Evolutionary conservation across 2,113 vertebrate species (phyloP), one percentile per base, ranked within the genome.

Genomic region (Tamias sibiricus): DNA sequence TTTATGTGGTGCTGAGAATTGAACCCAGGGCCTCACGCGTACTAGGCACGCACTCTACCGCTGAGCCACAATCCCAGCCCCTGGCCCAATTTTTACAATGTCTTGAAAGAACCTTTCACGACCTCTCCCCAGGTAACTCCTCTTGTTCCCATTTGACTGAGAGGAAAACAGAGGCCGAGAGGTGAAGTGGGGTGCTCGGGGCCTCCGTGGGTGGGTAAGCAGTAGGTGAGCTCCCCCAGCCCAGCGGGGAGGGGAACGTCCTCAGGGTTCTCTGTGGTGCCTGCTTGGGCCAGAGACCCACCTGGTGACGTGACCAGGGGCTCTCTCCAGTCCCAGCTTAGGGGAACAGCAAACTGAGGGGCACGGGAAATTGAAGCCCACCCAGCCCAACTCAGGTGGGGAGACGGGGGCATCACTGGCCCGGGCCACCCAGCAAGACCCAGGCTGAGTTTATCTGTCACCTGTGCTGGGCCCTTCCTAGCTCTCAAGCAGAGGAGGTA

Each of bases 241-340:
- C 54, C 2, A 20, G 57, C 30, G 0, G n/a, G 17, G 64, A 6
- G 44, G 82, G 37, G 28, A n/a, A 16, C 0, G 1, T 24, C 71
- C 92, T 16, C 54, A 7, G 42, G 0, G 0, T 6, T 47, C 0
- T 8, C 59, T 37, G 0, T 1, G 4, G 69, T 62, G 10, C 26
- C 74, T 2, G 1, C 47, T 2, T 0, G 35, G 89, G 57, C 37
- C 2, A 26, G 75, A n/a, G 8, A 26, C 40, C 71, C 40, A 0
- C 71, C n/a, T 2, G 6, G 52, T 0, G 32, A 68, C 2, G 0
- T 1, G 64, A 54, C 64, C 14, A 4, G 42, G n/a, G 1, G 4
- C 9, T 59, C 52, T 57, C 37, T 62, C 40, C 40, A 1, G 68
- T 52, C 57, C 54, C 37, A 30, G 75, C 66, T 22, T 4, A 32